These are phyloP conservation scores for Phalacrocorax aristotelis DNA, from an alignment of 2,113 vertebrate species.

Conservation along the genomic window DNA sequence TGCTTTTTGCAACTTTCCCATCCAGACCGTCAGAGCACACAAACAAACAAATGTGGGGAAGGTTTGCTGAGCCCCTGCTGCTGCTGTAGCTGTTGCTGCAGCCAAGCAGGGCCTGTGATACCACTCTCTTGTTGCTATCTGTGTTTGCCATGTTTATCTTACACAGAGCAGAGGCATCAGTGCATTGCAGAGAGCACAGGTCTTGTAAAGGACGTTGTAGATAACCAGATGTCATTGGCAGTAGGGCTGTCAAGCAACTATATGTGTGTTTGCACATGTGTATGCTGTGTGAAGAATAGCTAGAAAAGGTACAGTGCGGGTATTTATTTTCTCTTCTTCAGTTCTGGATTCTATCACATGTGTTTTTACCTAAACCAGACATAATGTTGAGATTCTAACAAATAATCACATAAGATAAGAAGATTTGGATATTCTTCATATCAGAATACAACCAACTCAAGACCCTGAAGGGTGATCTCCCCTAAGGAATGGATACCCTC, in stretches of 20 bases:
- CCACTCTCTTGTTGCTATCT: neutral
- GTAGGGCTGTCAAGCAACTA: neutral
- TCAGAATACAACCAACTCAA: neutral
- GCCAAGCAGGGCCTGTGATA: neutral
- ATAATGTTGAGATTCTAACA: neutral
- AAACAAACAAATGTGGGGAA: neutral
- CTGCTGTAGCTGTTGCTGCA: neutral
- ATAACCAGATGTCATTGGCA: constrained; percentile 3
- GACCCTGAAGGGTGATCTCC: neutral
- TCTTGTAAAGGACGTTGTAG: constrained; percentile 20
- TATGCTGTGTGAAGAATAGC: neutral
- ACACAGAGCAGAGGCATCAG: neutral
- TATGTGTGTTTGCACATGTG: neutral
- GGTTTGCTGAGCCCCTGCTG: neutral
- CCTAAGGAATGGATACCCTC: no score
- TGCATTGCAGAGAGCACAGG: neutral
- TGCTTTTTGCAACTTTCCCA: neutral
- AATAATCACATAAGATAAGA: neutral
- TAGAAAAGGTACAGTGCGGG: neutral
- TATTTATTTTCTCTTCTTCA: neutral
- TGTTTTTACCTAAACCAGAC: neutral
- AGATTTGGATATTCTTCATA: neutral
- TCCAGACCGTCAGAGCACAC: neutral
- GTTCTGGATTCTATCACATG: accelerated
- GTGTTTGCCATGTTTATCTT: constrained; percentile 35